Percentiles rank a stretch among this genome's conserved stretches.
Evolutionary conservation across 2,888 invertebrate species (phyloP).

Genomic region (Agrypnus murinus): DNA sequence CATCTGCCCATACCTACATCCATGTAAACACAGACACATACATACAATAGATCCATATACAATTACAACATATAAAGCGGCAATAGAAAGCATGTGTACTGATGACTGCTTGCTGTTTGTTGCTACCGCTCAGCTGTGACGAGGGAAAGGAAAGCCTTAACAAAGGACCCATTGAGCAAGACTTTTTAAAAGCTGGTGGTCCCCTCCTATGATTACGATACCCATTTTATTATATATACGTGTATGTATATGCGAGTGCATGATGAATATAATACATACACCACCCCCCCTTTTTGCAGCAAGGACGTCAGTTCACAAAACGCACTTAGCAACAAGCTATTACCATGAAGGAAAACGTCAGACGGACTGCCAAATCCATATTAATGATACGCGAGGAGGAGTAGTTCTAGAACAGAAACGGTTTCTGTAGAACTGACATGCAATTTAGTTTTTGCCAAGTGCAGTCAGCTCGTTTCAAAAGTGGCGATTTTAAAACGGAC

Average conservation of each 20-base stretch:
- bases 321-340: slow-evolving; percentile 39
- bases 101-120: too few species aligned
- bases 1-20: slow-evolving; percentile 33
- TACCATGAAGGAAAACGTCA: slow-evolving; percentile 32
- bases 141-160: slow-evolving; percentile 36
- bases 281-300: not conserved
- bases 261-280: too few species aligned
- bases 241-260: not conserved
- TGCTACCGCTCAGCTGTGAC: slow-evolving; percentile 41
- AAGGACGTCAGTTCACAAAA: slow-evolving; percentile 25
- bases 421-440: not conserved
- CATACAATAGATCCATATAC: too few species aligned
- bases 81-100: slow-evolving; percentile 33
- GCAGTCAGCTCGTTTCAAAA: slow-evolving; percentile 1
- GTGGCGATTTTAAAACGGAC: not conserved
- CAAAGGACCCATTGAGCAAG: slow-evolving; percentile 45
- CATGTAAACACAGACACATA: slow-evolving; percentile 12
- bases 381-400: slow-evolving; percentile 29
- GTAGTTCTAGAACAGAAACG: slow-evolving; percentile 1
- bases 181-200: slow-evolving; percentile 25
- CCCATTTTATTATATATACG: not conserved
- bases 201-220: slow-evolving; percentile 29
- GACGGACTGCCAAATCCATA: slow-evolving; percentile 33
- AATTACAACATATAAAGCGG: slow-evolving; percentile 12
- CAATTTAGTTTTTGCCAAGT: slow-evolving; percentile 18